phyloP scores from a whole-genome alignment of 2,888 invertebrate species.

The Neoascia interrupta region DNA sequence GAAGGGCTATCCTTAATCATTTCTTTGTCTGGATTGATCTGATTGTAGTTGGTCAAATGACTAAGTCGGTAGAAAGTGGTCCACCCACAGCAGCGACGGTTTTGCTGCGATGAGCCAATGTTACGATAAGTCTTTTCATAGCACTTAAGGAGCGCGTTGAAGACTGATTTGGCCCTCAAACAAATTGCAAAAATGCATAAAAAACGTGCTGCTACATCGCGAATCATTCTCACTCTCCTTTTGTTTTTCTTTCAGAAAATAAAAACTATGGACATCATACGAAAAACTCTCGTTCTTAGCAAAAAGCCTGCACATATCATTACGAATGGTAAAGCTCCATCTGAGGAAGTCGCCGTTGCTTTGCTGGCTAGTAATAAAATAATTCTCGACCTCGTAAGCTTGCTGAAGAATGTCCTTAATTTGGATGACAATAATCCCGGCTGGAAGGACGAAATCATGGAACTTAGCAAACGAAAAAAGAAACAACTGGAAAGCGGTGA shows the following conservation, averaged over 20 bases:
- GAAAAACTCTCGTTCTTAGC: constrained; percentile 72
- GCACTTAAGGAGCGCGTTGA: too few species aligned
- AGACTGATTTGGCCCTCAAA: too few species aligned
- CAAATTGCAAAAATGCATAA: too few species aligned
- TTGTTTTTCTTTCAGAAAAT: constrained; percentile 71
- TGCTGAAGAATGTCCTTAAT: constrained; percentile 71
- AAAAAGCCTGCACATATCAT: constrained; percentile 73
- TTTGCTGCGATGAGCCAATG: too few species aligned
- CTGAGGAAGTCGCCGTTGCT: constrained; percentile 76
- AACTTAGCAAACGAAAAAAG: constrained; percentile 74
- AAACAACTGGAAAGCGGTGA: constrained; percentile 15
- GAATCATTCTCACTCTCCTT: neutral
- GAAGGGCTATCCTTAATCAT: too few species aligned
- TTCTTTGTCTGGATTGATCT: too few species aligned
- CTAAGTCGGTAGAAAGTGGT: too few species aligned
- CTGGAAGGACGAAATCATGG: constrained; percentile 74
- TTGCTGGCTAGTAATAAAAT: constrained; percentile 75
- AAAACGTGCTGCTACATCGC: too few species aligned
- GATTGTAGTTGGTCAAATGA: too few species aligned
- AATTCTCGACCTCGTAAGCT: constrained; percentile 71
- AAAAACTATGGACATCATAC: constrained; percentile 74
- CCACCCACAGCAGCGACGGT: too few species aligned
- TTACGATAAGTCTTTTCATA: too few species aligned
- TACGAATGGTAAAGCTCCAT: constrained; percentile 75
- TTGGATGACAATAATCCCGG: constrained; percentile 69